These are phyloP conservation scores for Tethya wilhelma DNA, from an alignment of 37 sponge, comb jelly and placozoan genomes.

Conservation along the genomic window DNA sequence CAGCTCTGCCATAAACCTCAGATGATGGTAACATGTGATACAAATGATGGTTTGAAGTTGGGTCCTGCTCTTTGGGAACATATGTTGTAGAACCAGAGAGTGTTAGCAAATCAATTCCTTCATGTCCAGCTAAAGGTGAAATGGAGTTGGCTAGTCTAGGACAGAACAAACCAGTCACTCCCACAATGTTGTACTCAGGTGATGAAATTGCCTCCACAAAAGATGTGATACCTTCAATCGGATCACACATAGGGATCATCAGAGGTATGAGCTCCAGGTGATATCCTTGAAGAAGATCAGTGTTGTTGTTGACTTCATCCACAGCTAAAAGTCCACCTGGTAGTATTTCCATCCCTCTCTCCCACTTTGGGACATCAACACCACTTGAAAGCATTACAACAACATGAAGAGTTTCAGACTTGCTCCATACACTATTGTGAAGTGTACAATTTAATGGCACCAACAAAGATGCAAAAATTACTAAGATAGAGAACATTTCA, in stretches of 20 bases:
- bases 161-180: not conserved
- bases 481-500: no score
- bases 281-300: not conserved
- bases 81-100: no score
- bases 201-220: not conserved
- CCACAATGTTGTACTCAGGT: not conserved
- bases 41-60: not conserved
- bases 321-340: not conserved
- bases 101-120: no score
- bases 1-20: not conserved
- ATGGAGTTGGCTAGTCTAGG: not conserved
- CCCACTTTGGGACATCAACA: not conserved
- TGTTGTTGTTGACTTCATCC: not conserved
- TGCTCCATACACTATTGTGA: no score
- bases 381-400: no score
- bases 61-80: no score
- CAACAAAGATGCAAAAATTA: no score
- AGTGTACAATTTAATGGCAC: no score
- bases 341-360: not conserved
- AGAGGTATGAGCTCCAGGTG: not conserved
- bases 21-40: not conserved
- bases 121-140: not conserved
- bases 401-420: no score
- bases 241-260: not conserved
- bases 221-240: not conserved